Percentiles rank a stretch among this genome's conserved stretches.
Evolutionary conservation across 2,113 vertebrate species (phyloP).

Genomic region (Rousettus leschenaultii): DNA sequence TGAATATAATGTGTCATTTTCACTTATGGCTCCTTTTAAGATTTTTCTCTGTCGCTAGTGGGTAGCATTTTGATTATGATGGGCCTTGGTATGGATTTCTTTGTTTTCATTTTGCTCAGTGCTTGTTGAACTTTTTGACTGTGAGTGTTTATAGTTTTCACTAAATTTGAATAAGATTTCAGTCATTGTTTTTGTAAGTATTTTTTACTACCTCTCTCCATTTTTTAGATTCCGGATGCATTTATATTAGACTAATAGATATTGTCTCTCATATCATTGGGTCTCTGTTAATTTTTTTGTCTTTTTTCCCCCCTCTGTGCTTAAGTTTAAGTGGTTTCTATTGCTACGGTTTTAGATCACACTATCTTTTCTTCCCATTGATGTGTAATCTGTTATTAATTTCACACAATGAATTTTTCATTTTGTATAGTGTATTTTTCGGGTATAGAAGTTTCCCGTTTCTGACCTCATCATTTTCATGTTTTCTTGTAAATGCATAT

Average conservation of each 20-base stretch:
- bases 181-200: neutral
- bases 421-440: neutral
- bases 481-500: neutral
- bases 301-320: neutral
- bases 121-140: neutral
- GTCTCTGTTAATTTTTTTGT: neutral
- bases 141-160: neutral
- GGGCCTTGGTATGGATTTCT: neutral
- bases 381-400: constrained; percentile 12
- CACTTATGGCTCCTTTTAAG: neutral
- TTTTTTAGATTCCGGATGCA: neutral
- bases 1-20: constrained; percentile 1
- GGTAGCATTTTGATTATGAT: neutral
- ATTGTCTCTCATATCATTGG: neutral
- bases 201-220: neutral
- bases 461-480: neutral
- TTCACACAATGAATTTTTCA: neutral
- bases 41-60: neutral
- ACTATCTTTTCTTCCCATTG: neutral
- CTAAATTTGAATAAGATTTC: neutral
- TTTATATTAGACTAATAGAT: neutral
- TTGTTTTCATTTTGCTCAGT: constrained; percentile 5
- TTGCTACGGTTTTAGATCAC: neutral
- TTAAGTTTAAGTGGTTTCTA: neutral
- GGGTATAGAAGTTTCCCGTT: neutral